Base-by-base conservation (phyloP, 2,888 invertebrate genomes). In the Bellardia bayeri region DNA sequence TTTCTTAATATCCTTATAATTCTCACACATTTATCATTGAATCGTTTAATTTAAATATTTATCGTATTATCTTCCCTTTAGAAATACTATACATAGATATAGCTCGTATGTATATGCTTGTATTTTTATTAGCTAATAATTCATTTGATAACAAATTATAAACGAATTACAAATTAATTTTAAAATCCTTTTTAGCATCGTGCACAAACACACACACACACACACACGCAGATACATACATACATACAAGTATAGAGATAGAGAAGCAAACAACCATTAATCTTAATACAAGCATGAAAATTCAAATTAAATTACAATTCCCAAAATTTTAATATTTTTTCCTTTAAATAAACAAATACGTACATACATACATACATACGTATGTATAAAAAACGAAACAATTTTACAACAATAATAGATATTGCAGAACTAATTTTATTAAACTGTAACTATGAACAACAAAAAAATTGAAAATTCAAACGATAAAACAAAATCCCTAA, bases 131-230 rank as follows among this genome's bases (percentile, higher is more conserved):
- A 87, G 87, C 85, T 85, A 85, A 87, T 87, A 87, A 87, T 82
- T 87, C 87, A 87, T 87, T 82, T 78, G 69, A 81, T 78, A 82
- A 86, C 85, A 91, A 92, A 92, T 92, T 92, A 91, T 90, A 89
- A 90, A 89, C 90, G 91, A 91, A 92, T 92, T 91, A 91, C 91
- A 91, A 92, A 91, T 92, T 91, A 92, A 92, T 92, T 92, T 91
- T 42, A 86, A 85, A 87, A 87, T 87, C 87, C 82, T 79, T 85
- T 87, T 82, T 79, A 85, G 82, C 79, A 79, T 75, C 51, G 51
- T 42, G 54, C 71, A 37, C 8, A 9, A 40, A 63, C 78, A 74
- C 3, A 54, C 9, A 8, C n/a, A 58, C 45, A 72, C 5, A 68
- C 8, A 72, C 9, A 72, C 5, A 68, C 8, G 66, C 9, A 42